These are phyloP conservation scores for Eupithecia tripunctaria DNA, from an alignment of 2,888 invertebrate genomes.

Conservation along the genomic window DNA sequence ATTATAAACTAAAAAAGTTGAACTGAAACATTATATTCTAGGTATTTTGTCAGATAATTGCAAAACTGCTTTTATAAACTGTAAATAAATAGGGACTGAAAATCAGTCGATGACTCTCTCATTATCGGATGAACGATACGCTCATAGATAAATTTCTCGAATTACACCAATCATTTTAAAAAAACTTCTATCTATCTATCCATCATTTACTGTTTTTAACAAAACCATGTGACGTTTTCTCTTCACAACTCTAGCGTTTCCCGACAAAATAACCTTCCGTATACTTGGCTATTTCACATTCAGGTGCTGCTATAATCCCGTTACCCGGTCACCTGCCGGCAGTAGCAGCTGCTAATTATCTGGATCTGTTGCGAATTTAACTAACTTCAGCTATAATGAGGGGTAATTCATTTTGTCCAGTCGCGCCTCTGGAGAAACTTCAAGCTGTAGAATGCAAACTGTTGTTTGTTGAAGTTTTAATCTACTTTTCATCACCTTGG, in stretches of 20 bases:
- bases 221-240: background rate
- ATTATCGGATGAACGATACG: background rate
- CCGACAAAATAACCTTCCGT: constrained; percentile 12
- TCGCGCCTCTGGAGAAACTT: constrained; percentile 10
- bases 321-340: constrained; percentile 37
- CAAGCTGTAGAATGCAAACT: background rate
- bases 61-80: too few species aligned
- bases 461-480: background rate
- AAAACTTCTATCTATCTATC: too few species aligned
- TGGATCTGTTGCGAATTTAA: constrained; percentile 33
- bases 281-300: constrained; percentile 27
- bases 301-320: constrained; percentile 43
- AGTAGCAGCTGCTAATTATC: constrained; percentile 30
- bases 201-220: background rate
- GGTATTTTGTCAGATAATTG: too few species aligned
- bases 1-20: too few species aligned
- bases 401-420: constrained; percentile 24
- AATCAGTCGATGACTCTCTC: background rate
- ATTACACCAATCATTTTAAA: too few species aligned
- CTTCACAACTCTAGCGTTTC: background rate
- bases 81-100: background rate
- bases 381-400: constrained; percentile 21
- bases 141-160: background rate
- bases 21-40: too few species aligned
- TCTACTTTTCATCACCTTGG: background rate